These are phyloP conservation scores for Lithobates sylvaticus DNA, from an alignment of 2,797 vertebrate genomes.

Conservation along the genomic window DNA sequence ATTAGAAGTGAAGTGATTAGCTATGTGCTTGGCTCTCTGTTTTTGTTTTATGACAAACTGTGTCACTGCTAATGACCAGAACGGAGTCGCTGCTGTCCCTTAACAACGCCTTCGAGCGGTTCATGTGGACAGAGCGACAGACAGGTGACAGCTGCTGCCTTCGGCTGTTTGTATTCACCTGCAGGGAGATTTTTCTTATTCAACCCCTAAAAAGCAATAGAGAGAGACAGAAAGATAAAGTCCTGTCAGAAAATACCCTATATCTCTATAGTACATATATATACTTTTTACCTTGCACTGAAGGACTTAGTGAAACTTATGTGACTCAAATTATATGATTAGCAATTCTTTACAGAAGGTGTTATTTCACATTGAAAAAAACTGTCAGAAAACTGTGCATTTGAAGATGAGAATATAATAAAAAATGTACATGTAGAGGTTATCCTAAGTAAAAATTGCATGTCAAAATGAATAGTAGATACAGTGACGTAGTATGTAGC, in stretches of 20 bases:
- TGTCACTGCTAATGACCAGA: constrained; percentile 59
- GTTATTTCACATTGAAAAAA: too few relatives aligned
- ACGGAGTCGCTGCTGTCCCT: constrained; percentile 21
- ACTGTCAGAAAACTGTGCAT: too few relatives aligned
- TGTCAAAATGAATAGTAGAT: too few relatives aligned
- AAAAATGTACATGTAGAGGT: too few relatives aligned
- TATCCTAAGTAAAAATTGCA: too few relatives aligned
- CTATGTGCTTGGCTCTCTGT: constrained; percentile 21
- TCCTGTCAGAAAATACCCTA: background rate
- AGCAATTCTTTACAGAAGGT: too few relatives aligned
- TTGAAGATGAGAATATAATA: too few relatives aligned
- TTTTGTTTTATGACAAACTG: constrained; percentile 44
- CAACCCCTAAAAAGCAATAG: constrained; percentile 20
- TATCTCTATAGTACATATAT: background rate
- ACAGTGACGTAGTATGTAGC: too few relatives aligned
- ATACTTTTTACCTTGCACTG: background rate
- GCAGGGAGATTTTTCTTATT: constrained; percentile 34
- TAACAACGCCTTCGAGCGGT: constrained; percentile 42
- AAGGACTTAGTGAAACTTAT: too few relatives aligned
- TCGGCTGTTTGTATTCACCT: constrained; percentile 60
- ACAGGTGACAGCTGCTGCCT: constrained; percentile 60
- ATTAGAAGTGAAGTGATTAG: constrained; percentile 36
- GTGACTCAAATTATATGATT: too few relatives aligned
- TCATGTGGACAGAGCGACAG: constrained; percentile 49
- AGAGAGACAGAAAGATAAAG: constrained; percentile 5